phyloP scores from a whole-genome alignment of 2,888 invertebrate species.

The Drosophila planitibia region DNA sequence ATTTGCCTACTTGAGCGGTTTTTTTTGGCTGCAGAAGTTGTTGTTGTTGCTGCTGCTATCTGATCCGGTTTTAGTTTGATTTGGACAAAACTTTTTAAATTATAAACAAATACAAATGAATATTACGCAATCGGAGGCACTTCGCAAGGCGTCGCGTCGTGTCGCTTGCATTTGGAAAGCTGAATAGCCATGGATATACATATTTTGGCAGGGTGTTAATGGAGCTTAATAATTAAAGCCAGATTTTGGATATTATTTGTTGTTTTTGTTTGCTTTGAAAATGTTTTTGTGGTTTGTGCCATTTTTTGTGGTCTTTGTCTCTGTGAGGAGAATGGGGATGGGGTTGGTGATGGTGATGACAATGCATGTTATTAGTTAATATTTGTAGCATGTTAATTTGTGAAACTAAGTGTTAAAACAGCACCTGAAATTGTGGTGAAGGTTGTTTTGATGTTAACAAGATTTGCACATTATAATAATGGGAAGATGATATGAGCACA shows the following conservation, averaged over 20 bases:
- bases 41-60: constrained; percentile 11
- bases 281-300: constrained; percentile 27
- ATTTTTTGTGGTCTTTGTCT: constrained; percentile 35
- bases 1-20: constrained; percentile 49
- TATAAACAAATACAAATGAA: constrained; percentile 58
- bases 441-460: constrained; percentile 19
- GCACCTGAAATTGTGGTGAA: constrained; percentile 51
- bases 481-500: constrained; percentile 11
- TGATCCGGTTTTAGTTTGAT: constrained; percentile 68
- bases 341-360: constrained; percentile 40
- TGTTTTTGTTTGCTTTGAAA: constrained; percentile 54
- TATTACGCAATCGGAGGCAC: constrained; percentile 59
- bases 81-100: constrained; percentile 55
- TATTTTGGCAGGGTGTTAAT: constrained; percentile 66
- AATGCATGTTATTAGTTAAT: constrained; percentile 46
- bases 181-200: constrained; percentile 9
- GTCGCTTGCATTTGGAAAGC: constrained; percentile 60
- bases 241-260: constrained; percentile 38
- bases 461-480: constrained; percentile 33
- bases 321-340: constrained; percentile 21
- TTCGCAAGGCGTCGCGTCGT: constrained; percentile 5
- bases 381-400: constrained; percentile 64
- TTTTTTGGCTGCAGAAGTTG: constrained; percentile 35
- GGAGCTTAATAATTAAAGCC: constrained; percentile 63
- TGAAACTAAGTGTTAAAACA: constrained; percentile 53